Percentiles rank a stretch among this genome's conserved stretches.
phyloP scores from a whole-genome alignment of 2,888 invertebrate genomes.

The Drosophila antonietae region DNA sequence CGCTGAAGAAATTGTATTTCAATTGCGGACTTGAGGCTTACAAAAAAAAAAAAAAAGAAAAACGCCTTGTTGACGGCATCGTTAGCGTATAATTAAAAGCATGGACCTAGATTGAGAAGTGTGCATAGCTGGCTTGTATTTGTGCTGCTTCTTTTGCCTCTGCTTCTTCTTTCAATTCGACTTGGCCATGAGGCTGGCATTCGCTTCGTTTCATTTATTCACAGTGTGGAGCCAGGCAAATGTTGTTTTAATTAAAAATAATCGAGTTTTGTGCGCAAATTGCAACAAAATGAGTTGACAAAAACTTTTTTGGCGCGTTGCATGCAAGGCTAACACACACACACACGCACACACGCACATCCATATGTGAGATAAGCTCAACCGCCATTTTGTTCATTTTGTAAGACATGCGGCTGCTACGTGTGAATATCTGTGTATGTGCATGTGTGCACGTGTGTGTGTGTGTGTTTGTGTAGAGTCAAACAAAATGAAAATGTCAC shows the following conservation, averaged over 20 bases:
- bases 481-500: conserved; percentile 73
- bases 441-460: conserved; percentile 13
- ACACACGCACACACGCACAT: conserved; percentile 6
- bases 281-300: conserved; percentile 72
- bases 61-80: conserved; percentile 38
- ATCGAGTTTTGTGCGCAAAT: conserved; percentile 69
- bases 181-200: conserved; percentile 13
- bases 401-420: conserved; percentile 44
- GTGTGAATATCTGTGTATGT: conserved; percentile 28
- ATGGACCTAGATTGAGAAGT: conserved; percentile 44
- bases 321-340: conserved; percentile 41
- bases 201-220: conserved; percentile 15
- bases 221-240: conserved; percentile 28
- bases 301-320: conserved; percentile 48
- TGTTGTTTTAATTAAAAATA: conserved; percentile 71
- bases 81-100: conserved; percentile 61
- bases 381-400: conserved; percentile 47
- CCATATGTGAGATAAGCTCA: conserved; percentile 4
- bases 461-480: conserved; percentile 44
- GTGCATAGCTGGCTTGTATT: conserved; percentile 15
- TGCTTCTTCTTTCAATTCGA: conserved; percentile 5
- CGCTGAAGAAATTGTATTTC: conserved; percentile 26
- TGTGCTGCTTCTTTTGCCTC: conserved; percentile 3
- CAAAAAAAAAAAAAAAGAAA: background rate
- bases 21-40: conserved; percentile 38